phyloP scores from a whole-genome alignment of 2,113 vertebrate species.

The Pipra filicauda region DNA sequence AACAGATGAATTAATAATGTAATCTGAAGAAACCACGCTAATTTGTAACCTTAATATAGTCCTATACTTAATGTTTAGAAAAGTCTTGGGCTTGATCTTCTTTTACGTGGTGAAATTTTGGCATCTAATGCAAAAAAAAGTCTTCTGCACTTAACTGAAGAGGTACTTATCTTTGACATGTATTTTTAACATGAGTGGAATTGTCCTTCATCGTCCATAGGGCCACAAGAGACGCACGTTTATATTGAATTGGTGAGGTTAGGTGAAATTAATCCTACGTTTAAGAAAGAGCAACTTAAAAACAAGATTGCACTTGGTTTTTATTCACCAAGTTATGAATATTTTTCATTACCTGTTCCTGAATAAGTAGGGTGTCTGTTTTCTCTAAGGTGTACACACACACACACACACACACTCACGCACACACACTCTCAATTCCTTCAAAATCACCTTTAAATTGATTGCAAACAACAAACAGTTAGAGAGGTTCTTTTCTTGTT shows the following conservation, averaged over 20 bases:
- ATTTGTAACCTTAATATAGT: neutral
- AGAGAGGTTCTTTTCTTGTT: neutral
- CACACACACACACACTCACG: rapidly evolving
- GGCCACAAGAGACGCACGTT: neutral
- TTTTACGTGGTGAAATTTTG: neutral
- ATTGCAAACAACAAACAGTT: neutral
- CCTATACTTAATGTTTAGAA: neutral
- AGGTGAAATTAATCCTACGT: neutral
- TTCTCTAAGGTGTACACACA: neutral
- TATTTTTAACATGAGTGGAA: neutral
- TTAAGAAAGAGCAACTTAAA: neutral
- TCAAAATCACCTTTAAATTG: neutral
- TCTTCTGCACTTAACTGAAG: neutral
- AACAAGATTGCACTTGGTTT: neutral
- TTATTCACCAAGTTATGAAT: neutral
- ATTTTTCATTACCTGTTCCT: neutral
- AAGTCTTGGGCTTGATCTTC: neutral
- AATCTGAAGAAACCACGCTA: neutral
- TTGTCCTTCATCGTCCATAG: neutral
- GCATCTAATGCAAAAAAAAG: neutral
- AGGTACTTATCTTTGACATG: neutral
- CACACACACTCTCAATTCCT: neutral
- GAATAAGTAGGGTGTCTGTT: neutral
- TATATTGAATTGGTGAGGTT: neutral
- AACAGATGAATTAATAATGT: neutral